Percentiles rank a stretch among this genome's conserved stretches.
Conservation (phyloP, 2,113 vertebrate genomes). For the Dromiciops gliroides region DNA sequence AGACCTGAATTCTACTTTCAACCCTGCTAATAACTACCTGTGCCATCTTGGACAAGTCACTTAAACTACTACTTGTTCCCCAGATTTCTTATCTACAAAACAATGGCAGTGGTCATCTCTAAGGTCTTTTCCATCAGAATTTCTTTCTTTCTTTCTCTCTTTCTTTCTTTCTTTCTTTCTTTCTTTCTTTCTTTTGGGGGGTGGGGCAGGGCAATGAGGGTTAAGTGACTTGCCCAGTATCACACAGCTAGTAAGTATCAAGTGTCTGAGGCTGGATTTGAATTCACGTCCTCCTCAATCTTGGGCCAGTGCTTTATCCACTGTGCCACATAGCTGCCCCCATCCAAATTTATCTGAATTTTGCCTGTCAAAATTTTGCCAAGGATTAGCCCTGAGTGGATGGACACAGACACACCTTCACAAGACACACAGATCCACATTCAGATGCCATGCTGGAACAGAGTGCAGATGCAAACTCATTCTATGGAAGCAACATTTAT, state of each 20-base stretch:
- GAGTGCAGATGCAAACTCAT: not conserved
- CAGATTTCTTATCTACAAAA: not conserved
- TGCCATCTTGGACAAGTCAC: not conserved
- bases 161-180: too few relatives aligned
- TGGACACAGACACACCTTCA: not conserved
- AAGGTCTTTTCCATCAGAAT: not conserved
- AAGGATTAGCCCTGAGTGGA: not conserved
- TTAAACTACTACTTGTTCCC: not conserved
- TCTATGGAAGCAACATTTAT: not conserved
- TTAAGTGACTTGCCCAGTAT: too few relatives aligned
- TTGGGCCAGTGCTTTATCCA: too few relatives aligned
- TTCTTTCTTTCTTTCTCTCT: too few relatives aligned
- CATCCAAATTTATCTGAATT: not conserved
- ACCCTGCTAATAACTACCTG: not conserved
- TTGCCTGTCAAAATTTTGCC: not conserved
- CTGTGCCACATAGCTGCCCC: too few relatives aligned
- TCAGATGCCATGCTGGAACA: not conserved
- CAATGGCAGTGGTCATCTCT: not conserved
- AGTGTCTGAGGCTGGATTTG: too few relatives aligned
- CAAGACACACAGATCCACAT: not conserved
- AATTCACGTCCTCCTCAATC: too few relatives aligned
- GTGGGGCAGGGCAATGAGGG: too few relatives aligned
- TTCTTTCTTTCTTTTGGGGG: too few relatives aligned
- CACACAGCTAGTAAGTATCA: too few relatives aligned
- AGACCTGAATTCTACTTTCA: not conserved